phyloP scores from a whole-genome alignment of 53 echinoderm and acorn worm species.

The Hippasteria phrygiana region DNA sequence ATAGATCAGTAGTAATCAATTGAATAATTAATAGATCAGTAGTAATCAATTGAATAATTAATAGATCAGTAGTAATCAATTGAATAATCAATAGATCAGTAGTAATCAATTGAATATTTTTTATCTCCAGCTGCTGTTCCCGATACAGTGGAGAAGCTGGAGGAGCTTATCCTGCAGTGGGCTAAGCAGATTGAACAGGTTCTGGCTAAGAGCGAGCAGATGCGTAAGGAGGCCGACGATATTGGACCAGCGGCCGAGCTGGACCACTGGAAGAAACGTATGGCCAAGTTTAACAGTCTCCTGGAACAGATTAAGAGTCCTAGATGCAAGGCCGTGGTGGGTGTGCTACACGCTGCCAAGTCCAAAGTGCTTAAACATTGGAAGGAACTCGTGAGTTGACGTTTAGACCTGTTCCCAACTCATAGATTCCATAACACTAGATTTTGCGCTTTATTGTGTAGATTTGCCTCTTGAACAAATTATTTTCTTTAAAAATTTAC shows the following conservation, averaged over 20 bases:
- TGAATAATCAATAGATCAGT: too few relatives aligned
- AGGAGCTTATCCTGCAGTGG: conserved; percentile 92
- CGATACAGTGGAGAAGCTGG: conserved; percentile 97
- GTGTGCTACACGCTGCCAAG: conserved; percentile 97
- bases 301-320: conserved; percentile 99
- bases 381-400: conserved; percentile 98
- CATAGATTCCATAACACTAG: too few relatives aligned
- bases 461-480: too few relatives aligned
- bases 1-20: too few relatives aligned
- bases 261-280: conserved; percentile 99
- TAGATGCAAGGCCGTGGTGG: conserved; percentile 95
- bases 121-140: conserved; percentile 95
- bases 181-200: conserved; percentile 98
- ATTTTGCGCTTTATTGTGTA: too few relatives aligned
- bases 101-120: neutral
- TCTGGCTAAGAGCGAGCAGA: conserved; percentile 97
- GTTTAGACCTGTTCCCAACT: too few relatives aligned
- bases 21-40: too few relatives aligned
- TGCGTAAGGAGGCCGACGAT: conserved; percentile 99
- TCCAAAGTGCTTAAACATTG: conserved; percentile 95
- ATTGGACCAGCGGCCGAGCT: conserved; percentile 98
- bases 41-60: too few relatives aligned
- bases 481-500: neutral
- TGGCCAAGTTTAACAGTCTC: conserved; percentile 98
- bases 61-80: too few relatives aligned